Evolutionary conservation across 2,888 invertebrate genomes (phyloP).

Genomic region (Beris morrisii): DNA sequence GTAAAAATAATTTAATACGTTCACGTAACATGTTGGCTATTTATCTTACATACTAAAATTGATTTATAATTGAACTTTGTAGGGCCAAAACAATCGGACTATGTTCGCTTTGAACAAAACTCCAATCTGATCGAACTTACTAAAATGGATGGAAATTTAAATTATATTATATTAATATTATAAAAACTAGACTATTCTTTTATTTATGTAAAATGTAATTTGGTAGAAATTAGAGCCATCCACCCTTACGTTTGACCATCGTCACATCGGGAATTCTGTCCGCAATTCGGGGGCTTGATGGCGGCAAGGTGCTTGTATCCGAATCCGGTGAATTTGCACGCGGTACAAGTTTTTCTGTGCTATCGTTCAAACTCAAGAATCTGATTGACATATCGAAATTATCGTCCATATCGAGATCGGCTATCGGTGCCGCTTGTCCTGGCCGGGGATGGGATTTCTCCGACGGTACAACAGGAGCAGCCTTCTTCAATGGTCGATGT

Average conservation of each 20-base stretch:
- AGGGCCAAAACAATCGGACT: constrained; percentile 7
- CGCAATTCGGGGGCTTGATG: constrained; percentile 43
- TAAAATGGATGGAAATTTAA: not conserved
- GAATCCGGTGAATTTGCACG: constrained; percentile 32
- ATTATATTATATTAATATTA: too few species aligned
- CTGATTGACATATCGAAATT: constrained; percentile 11
- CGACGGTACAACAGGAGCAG: not conserved
- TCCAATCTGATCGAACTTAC: not conserved
- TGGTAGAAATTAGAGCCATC: constrained; percentile 61
- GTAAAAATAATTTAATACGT: too few species aligned
- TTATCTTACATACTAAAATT: too few species aligned
- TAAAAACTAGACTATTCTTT: too few species aligned
- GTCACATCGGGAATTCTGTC: constrained; percentile 55
- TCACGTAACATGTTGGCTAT: too few species aligned
- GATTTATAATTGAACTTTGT: constrained; percentile 30
- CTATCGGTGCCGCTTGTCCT: constrained; percentile 30
- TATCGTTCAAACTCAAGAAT: constrained; percentile 45
- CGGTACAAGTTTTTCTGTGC: constrained; percentile 60
- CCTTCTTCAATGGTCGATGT: constrained; percentile 3
- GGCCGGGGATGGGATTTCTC: not conserved
- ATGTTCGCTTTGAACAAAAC: not conserved
- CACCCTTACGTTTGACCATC: constrained; percentile 61
- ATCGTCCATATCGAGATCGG: constrained; percentile 17
- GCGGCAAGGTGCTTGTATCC: constrained; percentile 35
- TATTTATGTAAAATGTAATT: too few species aligned